phyloP scores from a whole-genome alignment of 2,113 vertebrate species.

The Bubo blakistoni region DNA sequence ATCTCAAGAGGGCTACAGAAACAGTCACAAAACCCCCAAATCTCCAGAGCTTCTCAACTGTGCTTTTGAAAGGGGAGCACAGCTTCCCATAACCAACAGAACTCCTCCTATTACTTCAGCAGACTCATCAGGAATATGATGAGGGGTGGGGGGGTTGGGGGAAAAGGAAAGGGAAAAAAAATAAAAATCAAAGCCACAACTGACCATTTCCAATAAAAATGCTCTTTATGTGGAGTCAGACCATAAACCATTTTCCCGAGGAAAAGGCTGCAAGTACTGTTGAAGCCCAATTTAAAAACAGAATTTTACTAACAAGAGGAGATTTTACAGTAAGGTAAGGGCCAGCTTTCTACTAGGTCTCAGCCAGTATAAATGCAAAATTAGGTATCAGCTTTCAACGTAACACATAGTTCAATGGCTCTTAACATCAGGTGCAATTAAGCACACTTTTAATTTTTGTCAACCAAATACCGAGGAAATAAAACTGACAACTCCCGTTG shows the following conservation, averaged over 20 bases:
- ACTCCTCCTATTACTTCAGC: neutral
- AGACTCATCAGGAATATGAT: neutral
- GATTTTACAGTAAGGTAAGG: neutral
- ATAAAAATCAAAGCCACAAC: neutral
- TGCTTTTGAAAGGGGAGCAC: neutral
- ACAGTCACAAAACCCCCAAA: neutral
- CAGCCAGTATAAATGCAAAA: neutral
- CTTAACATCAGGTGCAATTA: neutral
- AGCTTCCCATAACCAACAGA: neutral
- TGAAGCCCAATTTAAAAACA: neutral
- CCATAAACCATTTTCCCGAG: neutral
- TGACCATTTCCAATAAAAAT: neutral
- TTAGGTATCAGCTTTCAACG: neutral
- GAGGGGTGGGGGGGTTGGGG: neutral
- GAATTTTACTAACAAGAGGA: neutral
- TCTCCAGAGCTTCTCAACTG: neutral
- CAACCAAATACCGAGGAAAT: neutral
- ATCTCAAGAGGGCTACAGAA: neutral
- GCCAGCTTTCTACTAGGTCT: neutral
- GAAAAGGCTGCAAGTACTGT: neutral
- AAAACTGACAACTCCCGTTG: neutral
- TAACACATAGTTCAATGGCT: neutral
- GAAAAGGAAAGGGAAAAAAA: too few relatives aligned
- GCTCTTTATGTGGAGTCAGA: neutral
- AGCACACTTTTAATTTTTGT: neutral